A percentile compares a stretch with the other conserved stretches of the same genome.
Conservation (phyloP, 2,888 invertebrate genomes). For the Teleiodes luculella region DNA sequence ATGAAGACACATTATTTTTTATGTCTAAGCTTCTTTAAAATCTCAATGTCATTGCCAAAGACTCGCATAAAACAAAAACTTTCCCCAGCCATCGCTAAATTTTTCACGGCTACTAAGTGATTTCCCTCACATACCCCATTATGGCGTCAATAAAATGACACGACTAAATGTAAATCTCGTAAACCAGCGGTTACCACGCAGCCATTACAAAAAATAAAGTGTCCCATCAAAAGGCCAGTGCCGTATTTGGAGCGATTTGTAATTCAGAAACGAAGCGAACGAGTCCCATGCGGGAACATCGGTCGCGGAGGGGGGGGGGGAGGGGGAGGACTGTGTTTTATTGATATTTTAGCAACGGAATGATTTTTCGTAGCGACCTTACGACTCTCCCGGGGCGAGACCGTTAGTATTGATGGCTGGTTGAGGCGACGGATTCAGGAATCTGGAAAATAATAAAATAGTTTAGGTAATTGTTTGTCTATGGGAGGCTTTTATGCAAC, state of each 20-base stretch:
- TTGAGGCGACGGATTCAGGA: conserved; percentile 16
- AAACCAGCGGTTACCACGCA: conserved; percentile 43
- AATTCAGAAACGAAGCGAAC: conserved; percentile 54
- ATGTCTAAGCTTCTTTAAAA: no score
- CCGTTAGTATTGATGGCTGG: conserved; percentile 65
- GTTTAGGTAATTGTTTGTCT: background rate
- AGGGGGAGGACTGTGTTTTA: conserved; percentile 63
- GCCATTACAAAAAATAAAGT: conserved; percentile 66
- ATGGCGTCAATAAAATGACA: conserved; percentile 62
- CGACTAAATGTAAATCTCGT: conserved; percentile 65
- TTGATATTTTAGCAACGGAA: conserved; percentile 75
- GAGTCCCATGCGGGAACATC: conserved; percentile 46
- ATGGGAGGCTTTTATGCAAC: no score
- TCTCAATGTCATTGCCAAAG: no score
- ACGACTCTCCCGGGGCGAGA: conserved; percentile 62
- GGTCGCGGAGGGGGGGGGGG: conserved; percentile 19
- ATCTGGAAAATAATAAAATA: background rate
- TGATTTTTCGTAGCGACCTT: conserved; percentile 66
- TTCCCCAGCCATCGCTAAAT: conserved; percentile 30
- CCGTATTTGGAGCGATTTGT: conserved; percentile 56
- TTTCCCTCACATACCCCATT: conserved; percentile 40
- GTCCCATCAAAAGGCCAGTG: conserved; percentile 68
- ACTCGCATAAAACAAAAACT: background rate
- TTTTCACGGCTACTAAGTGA: conserved; percentile 46
- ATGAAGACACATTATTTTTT: no score